Percentiles rank a stretch among this genome's conserved stretches.
Conservation (phyloP, 2,888 invertebrate species). For the Strigamia maritima region DNA sequence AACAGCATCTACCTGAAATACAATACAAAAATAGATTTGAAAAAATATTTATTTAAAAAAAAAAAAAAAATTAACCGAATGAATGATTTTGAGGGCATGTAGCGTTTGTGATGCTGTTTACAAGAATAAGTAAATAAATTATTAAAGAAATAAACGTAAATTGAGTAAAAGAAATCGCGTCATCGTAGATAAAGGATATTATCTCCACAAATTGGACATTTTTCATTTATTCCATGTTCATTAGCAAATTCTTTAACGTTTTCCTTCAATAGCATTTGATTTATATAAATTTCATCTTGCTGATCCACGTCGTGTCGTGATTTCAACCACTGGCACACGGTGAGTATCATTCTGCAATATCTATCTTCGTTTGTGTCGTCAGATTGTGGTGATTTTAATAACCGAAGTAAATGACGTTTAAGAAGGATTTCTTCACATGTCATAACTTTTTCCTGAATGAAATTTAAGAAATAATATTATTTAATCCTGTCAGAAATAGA, state of each 20-base stretch:
- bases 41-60: not conserved
- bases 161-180: not conserved
- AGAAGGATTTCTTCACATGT: not conserved
- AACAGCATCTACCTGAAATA: conserved; percentile 18
- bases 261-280: not conserved
- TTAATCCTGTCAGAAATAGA: too few species aligned
- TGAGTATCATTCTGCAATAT: not conserved
- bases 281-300: not conserved
- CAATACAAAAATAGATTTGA: not conserved
- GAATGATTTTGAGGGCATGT: not conserved
- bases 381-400: not conserved
- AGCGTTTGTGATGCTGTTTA: not conserved
- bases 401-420: not conserved
- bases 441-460: not conserved
- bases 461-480: too few species aligned
- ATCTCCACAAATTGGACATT: not conserved
- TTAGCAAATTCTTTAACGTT: not conserved
- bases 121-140: not conserved
- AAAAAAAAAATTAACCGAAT: not conserved
- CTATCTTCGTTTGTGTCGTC: not conserved
- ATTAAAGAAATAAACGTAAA: not conserved
- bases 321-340: not conserved
- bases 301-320: not conserved
- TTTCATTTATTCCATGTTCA: not conserved
- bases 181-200: not conserved